These are phyloP conservation scores for Eristalis pertinax DNA, from an alignment of 2,888 invertebrate genomes.

Conservation along the genomic window DNA sequence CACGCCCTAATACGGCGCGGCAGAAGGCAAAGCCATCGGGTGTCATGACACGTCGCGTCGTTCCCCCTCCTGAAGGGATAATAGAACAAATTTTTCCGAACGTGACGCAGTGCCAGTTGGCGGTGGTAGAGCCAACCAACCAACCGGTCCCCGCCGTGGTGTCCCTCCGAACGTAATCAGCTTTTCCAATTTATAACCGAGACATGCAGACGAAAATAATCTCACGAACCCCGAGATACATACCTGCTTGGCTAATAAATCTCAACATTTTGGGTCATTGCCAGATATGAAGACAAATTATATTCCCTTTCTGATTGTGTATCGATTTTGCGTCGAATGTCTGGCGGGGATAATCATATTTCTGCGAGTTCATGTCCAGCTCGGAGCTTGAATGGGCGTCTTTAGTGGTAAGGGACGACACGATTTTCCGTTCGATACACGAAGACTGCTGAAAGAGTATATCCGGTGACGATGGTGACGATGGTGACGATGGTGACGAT, in stretches of 20 bases:
- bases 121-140: not conserved
- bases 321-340: conserved; percentile 17
- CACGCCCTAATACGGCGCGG: not conserved
- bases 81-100: conserved; percentile 45
- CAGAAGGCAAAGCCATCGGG: not conserved
- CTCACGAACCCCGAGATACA: conserved; percentile 1
- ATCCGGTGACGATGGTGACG: too few relatives aligned
- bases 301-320: conserved; percentile 12
- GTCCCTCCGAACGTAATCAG: conserved; percentile 32
- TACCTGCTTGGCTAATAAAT: conserved; percentile 28
- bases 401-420: too few relatives aligned
- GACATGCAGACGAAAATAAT: conserved; percentile 55
- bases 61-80: conserved; percentile 8
- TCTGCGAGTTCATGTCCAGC: not conserved
- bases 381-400: not conserved
- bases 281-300: conserved; percentile 27
- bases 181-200: conserved; percentile 44
- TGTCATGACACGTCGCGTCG: conserved; percentile 26
- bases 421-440: too few relatives aligned
- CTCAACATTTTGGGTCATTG: conserved; percentile 34
- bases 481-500: too few relatives aligned
- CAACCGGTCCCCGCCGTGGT: not conserved
- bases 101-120: conserved; percentile 19
- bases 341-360: not conserved
- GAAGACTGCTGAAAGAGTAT: too few relatives aligned